phyloP scores from a whole-genome alignment of 1,140 invertebrate genomes.

The Sarcophaga peregrina region DNA sequence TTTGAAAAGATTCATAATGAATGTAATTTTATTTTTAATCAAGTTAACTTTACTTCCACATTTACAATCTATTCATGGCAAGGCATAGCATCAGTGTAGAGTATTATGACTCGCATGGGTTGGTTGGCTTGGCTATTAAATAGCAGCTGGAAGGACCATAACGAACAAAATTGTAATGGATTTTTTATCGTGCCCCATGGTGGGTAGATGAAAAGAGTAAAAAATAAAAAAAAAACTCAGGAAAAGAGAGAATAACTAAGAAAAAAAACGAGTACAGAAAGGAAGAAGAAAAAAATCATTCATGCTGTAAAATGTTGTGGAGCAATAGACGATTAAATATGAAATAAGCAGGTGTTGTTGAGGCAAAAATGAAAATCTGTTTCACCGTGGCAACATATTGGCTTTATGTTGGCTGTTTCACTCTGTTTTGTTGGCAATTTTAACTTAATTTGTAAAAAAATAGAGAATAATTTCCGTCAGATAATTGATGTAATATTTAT shows the following conservation, averaged over 20 bases:
- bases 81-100: too few species aligned
- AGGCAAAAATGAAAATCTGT: not conserved
- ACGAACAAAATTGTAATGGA: not conserved
- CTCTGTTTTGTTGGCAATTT: not conserved
- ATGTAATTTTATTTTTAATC: slow-evolving; percentile 38
- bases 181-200: not conserved
- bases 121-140: not conserved
- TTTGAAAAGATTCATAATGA: slow-evolving; percentile 33
- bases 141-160: not conserved
- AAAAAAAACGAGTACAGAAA: not conserved
- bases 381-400: not conserved
- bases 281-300: not conserved
- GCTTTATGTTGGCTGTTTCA: not conserved
- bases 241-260: too few species aligned
- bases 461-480: slow-evolving; percentile 11
- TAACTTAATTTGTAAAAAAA: slow-evolving; percentile 11
- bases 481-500: not conserved
- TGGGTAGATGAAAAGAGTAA: not conserved
- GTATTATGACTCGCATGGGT: too few species aligned
- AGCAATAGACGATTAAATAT: slow-evolving; percentile 18
- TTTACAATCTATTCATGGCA: too few species aligned
- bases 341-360: slow-evolving; percentile 26
- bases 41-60: slow-evolving; percentile 11
- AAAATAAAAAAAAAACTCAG: not conserved
- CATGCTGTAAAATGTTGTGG: slow-evolving; percentile 1